Percentiles rank a stretch among this genome's conserved stretches.
phyloP scores from a whole-genome alignment of 2,888 invertebrate genomes.

The Drosophila tripunctata region DNA sequence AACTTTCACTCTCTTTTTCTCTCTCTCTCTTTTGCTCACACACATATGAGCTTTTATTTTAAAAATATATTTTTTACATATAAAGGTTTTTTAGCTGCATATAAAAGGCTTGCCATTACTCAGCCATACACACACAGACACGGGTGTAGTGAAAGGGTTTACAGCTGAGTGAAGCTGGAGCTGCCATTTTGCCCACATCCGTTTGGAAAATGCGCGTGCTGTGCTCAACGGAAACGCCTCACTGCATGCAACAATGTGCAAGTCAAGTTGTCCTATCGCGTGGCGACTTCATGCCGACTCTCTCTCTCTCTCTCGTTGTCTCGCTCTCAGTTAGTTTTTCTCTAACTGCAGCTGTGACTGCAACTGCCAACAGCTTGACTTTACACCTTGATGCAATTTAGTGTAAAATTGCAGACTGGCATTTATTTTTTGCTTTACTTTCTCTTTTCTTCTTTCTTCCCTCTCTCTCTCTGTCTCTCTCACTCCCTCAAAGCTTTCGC shows the following conservation, averaged over 20 bases:
- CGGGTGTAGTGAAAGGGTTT: constrained; percentile 26
- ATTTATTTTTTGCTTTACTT: constrained; percentile 40
- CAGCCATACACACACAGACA: constrained; percentile 19
- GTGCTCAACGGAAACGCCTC: constrained; percentile 65
- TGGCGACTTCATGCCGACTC: constrained; percentile 24
- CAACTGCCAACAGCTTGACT: constrained; percentile 60
- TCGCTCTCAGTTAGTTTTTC: constrained; percentile 1
- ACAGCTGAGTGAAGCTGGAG: constrained; percentile 38
- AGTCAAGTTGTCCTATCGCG: constrained; percentile 50
- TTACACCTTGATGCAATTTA: constrained; percentile 75
- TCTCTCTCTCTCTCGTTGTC: not conserved
- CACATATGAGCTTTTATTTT: not conserved
- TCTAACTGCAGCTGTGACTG: constrained; percentile 12
- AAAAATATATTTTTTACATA: constrained; percentile 35
- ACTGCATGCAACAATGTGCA: constrained; percentile 73
- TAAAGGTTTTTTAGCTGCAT: constrained; percentile 58
- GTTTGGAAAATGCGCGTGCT: constrained; percentile 31
- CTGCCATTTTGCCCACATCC: constrained; percentile 18
- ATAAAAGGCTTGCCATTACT: constrained; percentile 53
- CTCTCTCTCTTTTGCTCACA: constrained; percentile 10
- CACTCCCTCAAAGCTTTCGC: too few species aligned
- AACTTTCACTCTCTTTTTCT: constrained; percentile 33
- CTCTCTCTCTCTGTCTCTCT: too few species aligned
- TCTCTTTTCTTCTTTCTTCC: constrained; percentile 26
- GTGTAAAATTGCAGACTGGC: constrained; percentile 63